phyloP scores from a whole-genome alignment of 2,888 invertebrate species.

The Sphinx pinastri region DNA sequence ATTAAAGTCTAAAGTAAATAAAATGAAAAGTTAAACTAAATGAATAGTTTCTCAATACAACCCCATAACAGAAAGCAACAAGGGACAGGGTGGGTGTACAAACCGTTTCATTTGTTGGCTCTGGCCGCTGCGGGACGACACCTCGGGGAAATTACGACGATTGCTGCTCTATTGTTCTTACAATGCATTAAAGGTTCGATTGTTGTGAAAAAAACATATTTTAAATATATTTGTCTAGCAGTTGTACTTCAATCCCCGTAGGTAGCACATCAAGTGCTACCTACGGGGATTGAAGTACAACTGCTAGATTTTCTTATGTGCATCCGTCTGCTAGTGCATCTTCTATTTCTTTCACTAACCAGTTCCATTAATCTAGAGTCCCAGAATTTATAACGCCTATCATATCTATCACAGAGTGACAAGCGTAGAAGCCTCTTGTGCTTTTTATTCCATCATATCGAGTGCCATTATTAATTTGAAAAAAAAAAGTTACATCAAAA shows the following conservation, averaged over 20 bases:
- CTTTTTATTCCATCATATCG: too few species aligned
- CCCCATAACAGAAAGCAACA: conserved; percentile 19
- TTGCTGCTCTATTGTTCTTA: neutral
- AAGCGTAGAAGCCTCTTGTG: too few species aligned
- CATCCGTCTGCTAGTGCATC: too few species aligned
- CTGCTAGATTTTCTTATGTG: too few species aligned
- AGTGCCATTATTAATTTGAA: too few species aligned
- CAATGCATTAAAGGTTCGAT: conserved; percentile 6
- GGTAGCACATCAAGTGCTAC: too few species aligned
- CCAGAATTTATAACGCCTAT: neutral
- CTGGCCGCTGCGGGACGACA: conserved; percentile 2
- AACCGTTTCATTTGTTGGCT: conserved; percentile 27
- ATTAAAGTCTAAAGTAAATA: too few species aligned
- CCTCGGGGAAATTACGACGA: conserved; percentile 17
- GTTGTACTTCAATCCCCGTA: too few species aligned
- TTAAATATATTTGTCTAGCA: neutral
- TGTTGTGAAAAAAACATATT: neutral
- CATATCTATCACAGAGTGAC: too few species aligned
- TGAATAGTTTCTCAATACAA: neutral
- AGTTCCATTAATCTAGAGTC: neutral
- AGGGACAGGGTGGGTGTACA: conserved; percentile 23
- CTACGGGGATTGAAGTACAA: too few species aligned
- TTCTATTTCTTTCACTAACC: too few species aligned
- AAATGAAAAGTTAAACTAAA: neutral
- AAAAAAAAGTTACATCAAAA: too few species aligned